These are phyloP conservation scores for Sebastes wilsoni DNA, from an alignment of 2,797 vertebrate genomes.

Conservation along the genomic window DNA sequence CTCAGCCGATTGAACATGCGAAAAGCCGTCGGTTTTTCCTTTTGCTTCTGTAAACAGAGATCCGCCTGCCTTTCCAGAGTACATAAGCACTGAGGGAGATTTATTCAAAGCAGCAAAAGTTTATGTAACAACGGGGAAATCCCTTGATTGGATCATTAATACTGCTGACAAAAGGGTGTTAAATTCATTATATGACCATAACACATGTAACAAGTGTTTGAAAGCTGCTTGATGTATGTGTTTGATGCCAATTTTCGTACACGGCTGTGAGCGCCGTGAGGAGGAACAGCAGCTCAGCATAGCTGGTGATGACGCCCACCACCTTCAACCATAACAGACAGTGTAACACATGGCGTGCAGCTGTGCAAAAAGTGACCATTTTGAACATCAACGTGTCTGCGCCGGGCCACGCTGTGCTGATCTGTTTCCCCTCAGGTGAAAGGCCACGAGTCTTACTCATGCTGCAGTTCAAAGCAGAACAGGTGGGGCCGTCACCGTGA, in stretches of 20 bases:
- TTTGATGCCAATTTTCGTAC: conserved; percentile 17
- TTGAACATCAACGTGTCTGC: conserved; percentile 39
- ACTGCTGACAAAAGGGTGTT: conserved; percentile 78
- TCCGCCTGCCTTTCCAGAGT: conserved; percentile 45
- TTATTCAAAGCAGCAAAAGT: conserved; percentile 73
- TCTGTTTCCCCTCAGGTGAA: conserved; percentile 47
- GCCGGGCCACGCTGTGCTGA: conserved; percentile 9
- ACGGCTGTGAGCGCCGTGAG: conserved; percentile 6
- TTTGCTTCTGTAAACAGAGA: conserved; percentile 68
- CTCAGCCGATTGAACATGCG: conserved; percentile 70
- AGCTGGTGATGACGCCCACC: conserved; percentile 20
- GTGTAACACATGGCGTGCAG: conserved; percentile 75
- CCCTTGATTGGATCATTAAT: conserved; percentile 79
- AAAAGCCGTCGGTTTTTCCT: conserved; percentile 69
- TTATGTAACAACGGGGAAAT: conserved; percentile 78
- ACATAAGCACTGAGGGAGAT: conserved; percentile 66
- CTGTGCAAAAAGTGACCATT: conserved; percentile 59
- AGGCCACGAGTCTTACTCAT: conserved; percentile 38
- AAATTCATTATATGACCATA: conserved; percentile 78
- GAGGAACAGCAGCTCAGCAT: conserved; percentile 35
- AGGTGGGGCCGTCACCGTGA: conserved; percentile 54
- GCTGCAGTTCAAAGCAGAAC: conserved; percentile 62
- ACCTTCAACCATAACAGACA: conserved; percentile 50
- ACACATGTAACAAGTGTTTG: conserved; percentile 79
- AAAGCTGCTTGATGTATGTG: conserved; percentile 48